Conservation (phyloP, 2,797 vertebrate genomes). For the Neostethus bicornis region DNA sequence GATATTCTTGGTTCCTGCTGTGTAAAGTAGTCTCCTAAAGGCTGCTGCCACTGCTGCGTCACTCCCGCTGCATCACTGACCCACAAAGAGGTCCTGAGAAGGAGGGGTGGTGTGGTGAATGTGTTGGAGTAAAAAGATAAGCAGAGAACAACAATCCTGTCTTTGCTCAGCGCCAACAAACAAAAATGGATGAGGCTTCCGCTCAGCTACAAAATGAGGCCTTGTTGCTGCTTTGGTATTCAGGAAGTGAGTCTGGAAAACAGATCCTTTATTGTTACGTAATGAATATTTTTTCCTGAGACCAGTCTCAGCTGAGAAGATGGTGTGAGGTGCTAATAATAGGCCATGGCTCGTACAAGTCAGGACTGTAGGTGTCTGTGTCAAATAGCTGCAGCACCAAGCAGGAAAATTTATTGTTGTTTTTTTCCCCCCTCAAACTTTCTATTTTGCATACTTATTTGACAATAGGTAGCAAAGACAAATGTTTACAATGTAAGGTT, state of each 20-base stretch:
- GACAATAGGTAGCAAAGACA: slow-evolving; percentile 5
- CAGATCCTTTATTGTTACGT: slow-evolving; percentile 78
- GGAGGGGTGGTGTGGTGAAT: slow-evolving; percentile 65
- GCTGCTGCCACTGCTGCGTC: slow-evolving; percentile 75
- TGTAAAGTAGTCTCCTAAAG: slow-evolving; percentile 67
- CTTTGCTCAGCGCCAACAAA: slow-evolving; percentile 51
- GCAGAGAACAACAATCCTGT: slow-evolving; percentile 54
- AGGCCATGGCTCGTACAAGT: slow-evolving; percentile 62
- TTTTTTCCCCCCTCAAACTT: neutral
- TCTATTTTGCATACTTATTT: slow-evolving; percentile 7
- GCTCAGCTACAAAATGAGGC: slow-evolving; percentile 54
- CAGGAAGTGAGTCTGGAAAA: slow-evolving; percentile 74
- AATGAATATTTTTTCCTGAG: slow-evolving; percentile 73
- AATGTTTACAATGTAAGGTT: slow-evolving; percentile 7
- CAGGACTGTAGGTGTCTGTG: slow-evolving; percentile 34
- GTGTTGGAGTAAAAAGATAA: slow-evolving; percentile 63
- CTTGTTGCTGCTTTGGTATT: slow-evolving; percentile 67
- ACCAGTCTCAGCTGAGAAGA: slow-evolving; percentile 71
- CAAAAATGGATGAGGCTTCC: slow-evolving; percentile 62
- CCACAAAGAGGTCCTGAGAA: slow-evolving; percentile 69
- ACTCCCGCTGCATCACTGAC: slow-evolving; percentile 75
- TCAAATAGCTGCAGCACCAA: slow-evolving; percentile 30
- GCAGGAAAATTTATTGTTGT: slow-evolving; percentile 22
- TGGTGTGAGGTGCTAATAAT: slow-evolving; percentile 74
- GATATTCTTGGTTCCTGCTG: slow-evolving; percentile 59